Base-by-base conservation (phyloP, 2,113 vertebrate genomes). In the Bombycilla garrulus region DNA sequence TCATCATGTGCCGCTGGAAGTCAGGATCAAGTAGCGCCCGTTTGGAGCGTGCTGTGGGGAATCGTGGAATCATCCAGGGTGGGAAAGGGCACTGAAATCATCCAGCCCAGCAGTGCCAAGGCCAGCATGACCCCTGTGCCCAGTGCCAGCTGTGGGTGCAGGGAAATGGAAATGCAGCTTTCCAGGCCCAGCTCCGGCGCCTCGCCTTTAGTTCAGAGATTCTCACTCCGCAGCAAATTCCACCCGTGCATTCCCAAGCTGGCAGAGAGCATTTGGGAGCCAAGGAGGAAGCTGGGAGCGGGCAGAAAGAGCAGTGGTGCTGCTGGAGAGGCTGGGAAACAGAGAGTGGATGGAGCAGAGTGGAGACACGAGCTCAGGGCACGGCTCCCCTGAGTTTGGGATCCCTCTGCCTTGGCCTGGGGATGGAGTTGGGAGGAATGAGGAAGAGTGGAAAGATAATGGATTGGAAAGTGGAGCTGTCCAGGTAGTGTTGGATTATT, bases 11-110 rank as follows among this genome's bases (percentile, higher is more conserved):
- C 47, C 5, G 0, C 13, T 31, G 36, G n/a, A 80, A 88, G 48
- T 8, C 2, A 0, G 53, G 36, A 74, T 33, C 28, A 38, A 24
- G 5, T 2, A 21, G 12, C 1, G 9, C 36, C 3, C 0, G 0
- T 11, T 35, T 33, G 10, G 48, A 51, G 44, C 45, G 57, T n/a
- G 44, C 60, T 25, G 26, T 24, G 69, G 50, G 25, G 53, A 50
- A 45, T 29, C 28, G 3, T 24, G 23, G 28, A 6, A 33, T 17
- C 51, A 18, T n/a, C 66, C 24, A 21, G 9, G 13, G 8, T 53
- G 61, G 78, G 47, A 53, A 60, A 74, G 38, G 61, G 28, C 38
- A 18, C 60, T 25, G 5, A 81, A 73, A 29, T 21, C 60, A 38
- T 3, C 0, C 12, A 38, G 4, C 44, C 13, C 54, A 29, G n/a